Conservation (phyloP, 1,140 invertebrate species). For the Sarcophaga bullata region DNA sequence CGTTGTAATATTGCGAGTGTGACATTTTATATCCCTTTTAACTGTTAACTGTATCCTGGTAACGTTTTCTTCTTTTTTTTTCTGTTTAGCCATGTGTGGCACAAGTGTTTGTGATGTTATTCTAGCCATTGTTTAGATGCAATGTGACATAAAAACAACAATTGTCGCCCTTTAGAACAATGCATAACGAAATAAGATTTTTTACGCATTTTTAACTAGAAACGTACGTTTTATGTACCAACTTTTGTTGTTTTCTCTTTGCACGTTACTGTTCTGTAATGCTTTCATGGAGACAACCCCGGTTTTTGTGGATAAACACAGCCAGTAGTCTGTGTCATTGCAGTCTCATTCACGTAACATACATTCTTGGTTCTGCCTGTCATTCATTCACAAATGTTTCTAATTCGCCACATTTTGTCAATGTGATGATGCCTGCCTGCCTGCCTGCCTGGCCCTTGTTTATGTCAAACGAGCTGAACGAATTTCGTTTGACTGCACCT, state of each 20-base stretch:
- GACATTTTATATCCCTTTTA: neutral
- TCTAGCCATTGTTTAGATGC: constrained; percentile 30
- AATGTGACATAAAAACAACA: constrained; percentile 36
- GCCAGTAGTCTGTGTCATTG: neutral
- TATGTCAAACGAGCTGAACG: constrained; percentile 62
- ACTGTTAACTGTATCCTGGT: neutral
- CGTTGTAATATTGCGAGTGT: neutral
- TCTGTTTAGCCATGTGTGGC: neutral
- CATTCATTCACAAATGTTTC: neutral
- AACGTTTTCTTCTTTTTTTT: neutral
- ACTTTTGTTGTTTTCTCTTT: constrained; percentile 39
- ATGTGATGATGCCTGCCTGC: constrained; percentile 13
- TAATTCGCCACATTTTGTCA: constrained; percentile 9
- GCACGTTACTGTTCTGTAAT: neutral
- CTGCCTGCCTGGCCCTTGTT: constrained; percentile 47
- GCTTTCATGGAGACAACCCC: neutral
- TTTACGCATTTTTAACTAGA: constrained; percentile 57
- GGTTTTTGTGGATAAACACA: neutral
- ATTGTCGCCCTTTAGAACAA: constrained; percentile 54
- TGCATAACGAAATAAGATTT: constrained; percentile 62
- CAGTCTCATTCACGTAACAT: neutral
- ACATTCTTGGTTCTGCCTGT: neutral
- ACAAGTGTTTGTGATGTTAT: constrained; percentile 41
- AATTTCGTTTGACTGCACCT: constrained; percentile 61
- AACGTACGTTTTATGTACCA: constrained; percentile 37